A percentile compares a stretch with the other conserved stretches of the same genome.
Conservation (phyloP, 2,113 vertebrate species). For the Corythornis vintsioides region DNA sequence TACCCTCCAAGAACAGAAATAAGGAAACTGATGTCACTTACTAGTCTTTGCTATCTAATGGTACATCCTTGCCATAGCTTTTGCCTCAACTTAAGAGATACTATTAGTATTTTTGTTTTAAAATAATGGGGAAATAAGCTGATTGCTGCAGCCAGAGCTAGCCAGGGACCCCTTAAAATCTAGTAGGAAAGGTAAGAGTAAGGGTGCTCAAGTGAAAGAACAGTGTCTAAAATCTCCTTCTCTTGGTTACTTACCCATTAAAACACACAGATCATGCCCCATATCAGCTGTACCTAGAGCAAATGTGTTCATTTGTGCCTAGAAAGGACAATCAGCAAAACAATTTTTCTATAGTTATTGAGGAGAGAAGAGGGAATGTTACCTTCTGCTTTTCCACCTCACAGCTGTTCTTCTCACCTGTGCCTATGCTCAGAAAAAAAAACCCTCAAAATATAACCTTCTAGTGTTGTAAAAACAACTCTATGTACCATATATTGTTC, state of each 20-base stretch:
- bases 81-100: neutral
- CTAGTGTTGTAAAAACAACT: neutral
- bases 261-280: neutral
- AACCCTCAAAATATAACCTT: neutral
- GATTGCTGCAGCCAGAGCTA: neutral
- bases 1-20: neutral
- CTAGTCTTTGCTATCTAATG: neutral
- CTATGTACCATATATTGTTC: neutral
- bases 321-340: neutral
- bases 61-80: neutral
- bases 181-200: neutral
- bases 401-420: neutral
- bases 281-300: neutral
- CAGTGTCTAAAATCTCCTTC: neutral
- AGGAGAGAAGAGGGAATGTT: neutral
- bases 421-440: neutral
- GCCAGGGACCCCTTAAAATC: neutral
- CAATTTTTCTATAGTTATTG: neutral
- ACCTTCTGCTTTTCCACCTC: neutral
- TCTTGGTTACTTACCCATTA: neutral
- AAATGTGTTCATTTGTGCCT: neutral
- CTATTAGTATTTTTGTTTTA: neutral
- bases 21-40: neutral
- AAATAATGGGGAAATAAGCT: slow-evolving; percentile 42
- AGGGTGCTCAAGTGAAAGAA: neutral